Percentiles rank a stretch among this genome's conserved stretches.
Evolutionary conservation across 2,113 vertebrate genomes (phyloP).

Genomic region (Alosa alosa): DNA sequence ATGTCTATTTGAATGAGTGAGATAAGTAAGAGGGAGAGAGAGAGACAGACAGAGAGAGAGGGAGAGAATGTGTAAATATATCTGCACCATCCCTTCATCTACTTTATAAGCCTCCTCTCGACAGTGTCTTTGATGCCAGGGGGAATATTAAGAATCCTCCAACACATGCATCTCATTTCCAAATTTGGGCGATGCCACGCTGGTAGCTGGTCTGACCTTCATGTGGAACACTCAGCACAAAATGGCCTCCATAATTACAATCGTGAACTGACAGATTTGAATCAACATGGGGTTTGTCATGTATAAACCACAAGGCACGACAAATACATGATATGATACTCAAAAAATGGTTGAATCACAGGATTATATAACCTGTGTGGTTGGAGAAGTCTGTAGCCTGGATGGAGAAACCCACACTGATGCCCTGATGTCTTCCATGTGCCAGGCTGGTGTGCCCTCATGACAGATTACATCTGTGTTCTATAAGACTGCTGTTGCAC

Average conservation of each 20-base stretch:
- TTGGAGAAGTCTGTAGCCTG: neutral
- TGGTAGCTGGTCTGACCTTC: neutral
- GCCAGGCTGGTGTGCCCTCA: neutral
- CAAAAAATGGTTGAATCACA: neutral
- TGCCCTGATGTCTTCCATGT: neutral
- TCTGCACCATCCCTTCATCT: neutral
- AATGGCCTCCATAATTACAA: neutral
- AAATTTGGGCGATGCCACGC: neutral
- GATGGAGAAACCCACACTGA: neutral
- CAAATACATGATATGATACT: neutral
- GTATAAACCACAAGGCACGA: neutral
- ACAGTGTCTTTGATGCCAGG: neutral
- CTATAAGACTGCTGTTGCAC: neutral
- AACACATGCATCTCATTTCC: too few relatives aligned
- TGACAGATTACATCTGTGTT: conserved; percentile 12
- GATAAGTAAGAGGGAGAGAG: neutral
- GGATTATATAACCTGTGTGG: neutral
- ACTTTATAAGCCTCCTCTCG: neutral
- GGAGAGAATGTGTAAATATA: neutral
- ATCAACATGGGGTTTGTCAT: neutral
- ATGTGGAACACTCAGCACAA: neutral
- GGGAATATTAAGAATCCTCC: neutral
- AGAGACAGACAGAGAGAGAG: conserved; percentile 1
- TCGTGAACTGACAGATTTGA: neutral
- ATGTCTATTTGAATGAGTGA: too few relatives aligned